Base-by-base conservation (phyloP, 2,888 invertebrate species). In the Oscheius onirici region DNA sequence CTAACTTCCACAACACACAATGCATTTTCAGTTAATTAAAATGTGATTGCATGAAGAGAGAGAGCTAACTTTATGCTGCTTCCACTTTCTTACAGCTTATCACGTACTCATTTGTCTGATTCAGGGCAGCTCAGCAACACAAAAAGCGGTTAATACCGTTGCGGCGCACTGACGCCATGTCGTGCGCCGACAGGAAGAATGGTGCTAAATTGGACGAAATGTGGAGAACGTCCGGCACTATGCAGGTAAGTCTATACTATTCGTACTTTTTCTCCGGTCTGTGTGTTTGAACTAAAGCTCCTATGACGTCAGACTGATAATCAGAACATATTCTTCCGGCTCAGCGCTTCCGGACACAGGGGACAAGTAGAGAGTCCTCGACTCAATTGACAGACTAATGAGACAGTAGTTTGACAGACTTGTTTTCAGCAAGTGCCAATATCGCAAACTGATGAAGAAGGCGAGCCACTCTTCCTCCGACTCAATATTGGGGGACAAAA, bases 111-210 rank as follows among this genome's bases (percentile, higher is more conserved):
- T 54, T n/a, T 34, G 17, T 46, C 22, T 60, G 8, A 54, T 82
- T 65, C 73, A 83, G 83, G 73, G 86, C 86, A 57, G 84, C 86
- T 63, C 84, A 86, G 74, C 86, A 86, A 72, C 86, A 86, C 81
- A 86, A 85, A 71, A 86, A 86, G 78, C 83, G 86, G 77, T 78
- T 87, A 73, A 76, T 84, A 66, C 84, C 85, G 81, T 73, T 86
- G 73, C 79, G 84, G 46, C 85, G 81, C 74, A 86, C 86, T 41
- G 86, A 86, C 76, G 85, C 86, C n/a, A 86, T 86, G 86, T 71
- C 76, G 41, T 74, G 76, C 52, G 86, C 86, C 58, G 86, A 86
- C 52, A 77, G 86, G 44, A 74, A 75, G 22, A 86, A 84, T 69
- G 84, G 79, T 22, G 73, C 75, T 34, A 71, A 76, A 41, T 72